Base-by-base conservation (phyloP, 2,113 vertebrate species). In the Anhinga anhinga region DNA sequence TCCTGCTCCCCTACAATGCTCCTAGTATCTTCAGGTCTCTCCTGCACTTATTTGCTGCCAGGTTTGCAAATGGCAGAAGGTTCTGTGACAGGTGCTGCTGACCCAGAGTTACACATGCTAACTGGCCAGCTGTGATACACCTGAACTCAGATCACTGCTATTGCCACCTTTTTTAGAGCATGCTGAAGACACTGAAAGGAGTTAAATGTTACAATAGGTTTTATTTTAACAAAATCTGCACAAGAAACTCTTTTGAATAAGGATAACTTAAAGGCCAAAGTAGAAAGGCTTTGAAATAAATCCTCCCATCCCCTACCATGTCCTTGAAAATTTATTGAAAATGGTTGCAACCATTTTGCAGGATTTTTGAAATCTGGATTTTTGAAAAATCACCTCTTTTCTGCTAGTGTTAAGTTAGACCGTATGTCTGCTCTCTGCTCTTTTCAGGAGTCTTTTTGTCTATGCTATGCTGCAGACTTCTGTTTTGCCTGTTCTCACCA, bases 111-210 rank as follows among this genome's bases (percentile, higher is more conserved):
- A 72, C 29, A 16, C 29, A 44, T 4, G 34, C 21, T 78, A 50
- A 22, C 11, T 32, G 50, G 40, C 15, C 5, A 15, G 13, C 3
- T 40, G 10, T 2, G 1, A 30, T 36, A 26, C 15, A 12, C 5
- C 17, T 25, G 13, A 84, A 49, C 5, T 69, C 56, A 49, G 52
- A 61, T 7, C 0, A 0, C 10, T 82, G 26, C 6, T 2, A 3
- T 5, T 65, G 5, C 5, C 2, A 5, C 2, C 13, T 34, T 38
- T 84, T 76, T n/a, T 14, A 86, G 23, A 74, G 4, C 11, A 53
- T 9, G 2, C 21, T 71, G 56, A 93, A 23, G 32, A 36, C 14
- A 40, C 3, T 29, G 30, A 82, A 88, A 79, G 10, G 25, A 80
- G 2, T 36, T 59, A 34, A 4, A 82, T 5, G 10, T 40, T 61